Evolutionary conservation across 2,888 invertebrate species (phyloP).

Genomic region (Leptodirus hochenwartii): DNA sequence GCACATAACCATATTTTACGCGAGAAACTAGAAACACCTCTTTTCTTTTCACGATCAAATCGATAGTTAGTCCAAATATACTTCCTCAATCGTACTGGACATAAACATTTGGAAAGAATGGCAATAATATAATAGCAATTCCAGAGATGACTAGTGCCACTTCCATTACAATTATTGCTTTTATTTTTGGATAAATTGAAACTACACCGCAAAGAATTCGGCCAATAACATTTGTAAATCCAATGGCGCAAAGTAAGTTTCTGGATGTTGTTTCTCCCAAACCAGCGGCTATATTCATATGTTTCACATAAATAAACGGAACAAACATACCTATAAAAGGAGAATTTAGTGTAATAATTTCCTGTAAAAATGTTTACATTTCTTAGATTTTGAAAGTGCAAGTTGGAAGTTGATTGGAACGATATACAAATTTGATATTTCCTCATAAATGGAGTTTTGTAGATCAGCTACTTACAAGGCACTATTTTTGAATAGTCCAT

Average conservation of each 20-base stretch:
- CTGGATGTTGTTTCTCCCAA: slow-evolving; percentile 31
- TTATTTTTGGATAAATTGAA: slow-evolving; percentile 36
- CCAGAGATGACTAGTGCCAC: slow-evolving; percentile 45
- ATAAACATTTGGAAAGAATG: slow-evolving; percentile 21
- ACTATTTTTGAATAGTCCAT: no score
- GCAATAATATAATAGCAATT: slow-evolving; percentile 35
- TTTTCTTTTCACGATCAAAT: no score
- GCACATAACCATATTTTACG: no score
- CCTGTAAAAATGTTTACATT: no score
- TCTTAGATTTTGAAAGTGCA: no score
- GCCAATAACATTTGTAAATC: slow-evolving; percentile 50
- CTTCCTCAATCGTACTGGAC: slow-evolving; percentile 31
- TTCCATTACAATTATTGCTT: slow-evolving; percentile 47
- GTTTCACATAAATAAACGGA: slow-evolving; percentile 51
- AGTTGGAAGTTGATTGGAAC: no score
- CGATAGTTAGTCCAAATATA: slow-evolving; percentile 39
- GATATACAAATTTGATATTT: no score
- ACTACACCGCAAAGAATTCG: slow-evolving; percentile 48
- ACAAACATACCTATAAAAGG: slow-evolving; percentile 56
- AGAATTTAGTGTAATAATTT: no score
- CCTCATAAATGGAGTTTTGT: no score
- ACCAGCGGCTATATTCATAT: slow-evolving; percentile 29
- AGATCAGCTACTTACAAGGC: no score
- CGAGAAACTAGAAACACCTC: no score
- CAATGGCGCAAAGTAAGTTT: slow-evolving; percentile 47